These are phyloP conservation scores for Tursiops truncatus DNA, from an alignment of 2,113 vertebrate genomes.

Conservation along the genomic window DNA sequence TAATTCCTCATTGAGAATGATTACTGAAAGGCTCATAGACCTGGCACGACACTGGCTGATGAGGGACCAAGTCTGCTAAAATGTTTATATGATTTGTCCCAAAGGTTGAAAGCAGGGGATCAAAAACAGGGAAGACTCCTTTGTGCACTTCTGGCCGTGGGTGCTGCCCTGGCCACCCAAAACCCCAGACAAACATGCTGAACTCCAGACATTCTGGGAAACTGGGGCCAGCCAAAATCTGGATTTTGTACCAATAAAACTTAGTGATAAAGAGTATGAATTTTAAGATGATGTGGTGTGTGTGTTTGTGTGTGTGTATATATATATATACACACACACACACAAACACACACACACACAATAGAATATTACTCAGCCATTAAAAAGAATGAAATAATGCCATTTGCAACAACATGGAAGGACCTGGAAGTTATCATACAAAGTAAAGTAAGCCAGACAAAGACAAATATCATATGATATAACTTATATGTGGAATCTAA, in stretches of 20 bases:
- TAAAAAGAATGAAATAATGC: background rate
- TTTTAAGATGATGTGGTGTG: background rate
- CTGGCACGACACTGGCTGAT: constrained; percentile 4
- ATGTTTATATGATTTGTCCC: background rate
- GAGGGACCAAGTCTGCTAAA: background rate
- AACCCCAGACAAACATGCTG: background rate
- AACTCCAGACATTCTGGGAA: background rate
- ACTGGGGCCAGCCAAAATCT: background rate
- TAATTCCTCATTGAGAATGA: constrained; percentile 81
- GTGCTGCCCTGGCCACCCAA: background rate
- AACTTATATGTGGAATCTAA: background rate
- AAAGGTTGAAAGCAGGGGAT: background rate
- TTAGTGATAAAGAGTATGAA: background rate
- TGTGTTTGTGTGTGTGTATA: too few relatives aligned
- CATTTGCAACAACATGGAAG: background rate
- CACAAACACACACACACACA: background rate
- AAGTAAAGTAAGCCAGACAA: background rate
- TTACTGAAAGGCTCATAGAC: constrained; percentile 54
- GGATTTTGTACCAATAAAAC: background rate
- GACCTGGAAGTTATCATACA: background rate
- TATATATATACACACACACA: too few relatives aligned
- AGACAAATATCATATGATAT: background rate
- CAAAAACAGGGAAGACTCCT: background rate
- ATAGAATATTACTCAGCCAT: background rate
- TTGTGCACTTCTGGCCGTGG: background rate